Conservation (phyloP, 1,140 invertebrate genomes). For the Lamellibrachia luymesi region DNA sequence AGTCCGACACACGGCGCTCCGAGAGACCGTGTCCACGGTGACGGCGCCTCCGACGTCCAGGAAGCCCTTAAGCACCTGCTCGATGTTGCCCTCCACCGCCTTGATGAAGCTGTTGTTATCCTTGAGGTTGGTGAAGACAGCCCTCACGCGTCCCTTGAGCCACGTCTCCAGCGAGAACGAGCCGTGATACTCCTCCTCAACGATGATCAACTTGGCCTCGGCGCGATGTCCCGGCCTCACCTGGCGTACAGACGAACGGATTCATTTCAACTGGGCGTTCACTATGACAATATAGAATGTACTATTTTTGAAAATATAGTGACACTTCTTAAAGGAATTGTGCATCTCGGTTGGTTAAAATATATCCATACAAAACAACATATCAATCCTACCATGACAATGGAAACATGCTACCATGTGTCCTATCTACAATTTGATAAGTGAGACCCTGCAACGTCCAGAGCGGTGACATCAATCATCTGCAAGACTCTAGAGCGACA, state of each 20-base stretch:
- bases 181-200: slow-evolving; percentile 45
- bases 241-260: neutral
- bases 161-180: slow-evolving; percentile 40
- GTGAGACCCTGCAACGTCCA: no score
- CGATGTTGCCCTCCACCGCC: slow-evolving; percentile 35
- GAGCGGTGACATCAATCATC: no score
- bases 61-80: slow-evolving; percentile 30
- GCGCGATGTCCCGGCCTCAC: slow-evolving; percentile 31
- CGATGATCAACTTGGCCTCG: slow-evolving; percentile 49
- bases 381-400: neutral
- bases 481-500: no score
- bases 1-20: slow-evolving; percentile 29
- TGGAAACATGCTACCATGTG: no score
- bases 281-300: neutral
- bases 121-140: slow-evolving; percentile 40
- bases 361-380: no score
- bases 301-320: no score
- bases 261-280: neutral
- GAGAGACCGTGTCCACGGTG: neutral
- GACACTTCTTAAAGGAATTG: no score
- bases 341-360: no score
- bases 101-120: slow-evolving; percentile 42
- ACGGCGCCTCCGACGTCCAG: slow-evolving; percentile 19
- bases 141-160: slow-evolving; percentile 40
- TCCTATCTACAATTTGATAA: no score